Evolutionary conservation across 2,797 vertebrate genomes (phyloP), one percentile per base, ranked within the genome.

Genomic region (Sternarchorhynchus goeldii): DNA sequence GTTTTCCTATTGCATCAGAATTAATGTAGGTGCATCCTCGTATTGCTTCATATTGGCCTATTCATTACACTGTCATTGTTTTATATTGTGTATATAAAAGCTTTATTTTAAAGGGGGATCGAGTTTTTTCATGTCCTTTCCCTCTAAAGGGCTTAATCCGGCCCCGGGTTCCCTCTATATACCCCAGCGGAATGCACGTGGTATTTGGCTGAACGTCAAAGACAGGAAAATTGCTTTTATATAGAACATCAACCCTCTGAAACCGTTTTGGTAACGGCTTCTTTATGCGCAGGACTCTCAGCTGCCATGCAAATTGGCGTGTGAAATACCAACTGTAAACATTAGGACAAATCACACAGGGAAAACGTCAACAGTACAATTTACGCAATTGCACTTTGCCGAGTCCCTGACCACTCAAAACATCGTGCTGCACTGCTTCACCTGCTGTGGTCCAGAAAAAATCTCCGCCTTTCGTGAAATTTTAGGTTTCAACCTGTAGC

Each of bases 401-500:
- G 39, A 12, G 36, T 66, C 36, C 58, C 58, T 21, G 58, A 59
- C 21, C 10, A 7, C n/a, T 45, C n/a, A 10, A n/a, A 18, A 89
- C 89, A 85, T 86, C 79, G 72, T 80, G 83, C 85, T 41, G 41
- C 39, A 14, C 87, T 86, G 56, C 79, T 86, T 81, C 81, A 82
- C 82, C 88, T 89, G 90, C 84, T 86, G 85, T 79, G 81, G 86
- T 89, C 25, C 25, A 25, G 45, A 12, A 50, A 50, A 10, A 10
- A 12, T 12, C 90, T 86, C 87, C 57, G 82, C 87, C 89, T 89
- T 75, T 86, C 88, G 90, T 92, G 87, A 93, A 92, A 92, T 91
- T 92, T 93, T 91, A 92, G 87, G 87, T 87, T 91, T 90, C 90
- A 89, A 86, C 89, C 90, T 91, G 91, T 90, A 90, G 88, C 88